A percentile compares a stretch with the other conserved stretches of the same genome.
Evolutionary conservation across 2,888 invertebrate genomes (phyloP).

Genomic region (Didymodactylos carnosus): DNA sequence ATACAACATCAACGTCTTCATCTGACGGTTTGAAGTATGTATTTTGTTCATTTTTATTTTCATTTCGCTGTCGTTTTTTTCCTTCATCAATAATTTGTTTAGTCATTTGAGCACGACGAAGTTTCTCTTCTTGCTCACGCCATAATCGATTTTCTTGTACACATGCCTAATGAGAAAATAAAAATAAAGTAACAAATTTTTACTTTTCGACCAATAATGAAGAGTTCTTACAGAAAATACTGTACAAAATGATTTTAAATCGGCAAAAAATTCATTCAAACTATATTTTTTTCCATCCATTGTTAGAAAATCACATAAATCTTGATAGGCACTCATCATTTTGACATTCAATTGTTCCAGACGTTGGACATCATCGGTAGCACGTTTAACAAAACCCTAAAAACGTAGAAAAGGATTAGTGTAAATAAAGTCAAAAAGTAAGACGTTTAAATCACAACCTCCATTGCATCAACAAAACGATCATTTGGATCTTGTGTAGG

Average conservation of each 20-base stretch:
- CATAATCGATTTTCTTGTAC: constrained; percentile 59
- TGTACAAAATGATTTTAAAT: constrained; percentile 81
- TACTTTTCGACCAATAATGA: too few species aligned
- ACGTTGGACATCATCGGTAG: constrained; percentile 64
- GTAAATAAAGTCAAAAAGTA: background rate
- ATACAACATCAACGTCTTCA: background rate
- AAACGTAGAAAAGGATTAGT: constrained; percentile 34
- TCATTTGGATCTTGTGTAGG: constrained; percentile 54
- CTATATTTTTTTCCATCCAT: constrained; percentile 81
- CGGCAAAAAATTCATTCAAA: constrained; percentile 81
- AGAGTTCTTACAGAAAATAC: too few species aligned
- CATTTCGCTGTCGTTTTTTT: background rate
- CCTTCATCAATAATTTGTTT: background rate
- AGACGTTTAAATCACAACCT: constrained; percentile 37
- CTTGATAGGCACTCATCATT: constrained; percentile 64
- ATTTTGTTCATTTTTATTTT: background rate
- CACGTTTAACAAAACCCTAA: constrained; percentile 50
- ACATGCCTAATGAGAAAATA: constrained; percentile 55
- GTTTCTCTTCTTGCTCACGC: constrained; percentile 64
- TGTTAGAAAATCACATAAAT: constrained; percentile 66
- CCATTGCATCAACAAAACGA: constrained; percentile 64
- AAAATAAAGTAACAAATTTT: background rate
- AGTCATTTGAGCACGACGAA: constrained; percentile 51
- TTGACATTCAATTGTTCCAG: constrained; percentile 78
- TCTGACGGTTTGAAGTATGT: background rate